phyloP scores from a whole-genome alignment of 2,888 invertebrate species.

The Chorisops tibialis region DNA sequence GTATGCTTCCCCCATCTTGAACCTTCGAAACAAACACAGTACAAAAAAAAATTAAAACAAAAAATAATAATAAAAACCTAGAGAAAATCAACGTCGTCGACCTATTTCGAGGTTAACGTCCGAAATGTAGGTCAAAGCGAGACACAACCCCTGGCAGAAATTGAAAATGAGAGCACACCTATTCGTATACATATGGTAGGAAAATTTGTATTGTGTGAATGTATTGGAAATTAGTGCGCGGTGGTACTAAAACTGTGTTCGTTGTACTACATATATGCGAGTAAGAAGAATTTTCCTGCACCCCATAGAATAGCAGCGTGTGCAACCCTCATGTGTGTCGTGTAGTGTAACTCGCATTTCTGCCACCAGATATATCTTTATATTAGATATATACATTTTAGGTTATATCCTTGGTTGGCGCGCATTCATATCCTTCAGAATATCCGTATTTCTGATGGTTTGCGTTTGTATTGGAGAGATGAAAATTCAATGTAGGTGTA shows the following conservation, averaged over 20 bases:
- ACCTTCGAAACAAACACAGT: neutral
- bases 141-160: constrained; percentile 47
- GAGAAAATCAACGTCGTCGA: constrained; percentile 14
- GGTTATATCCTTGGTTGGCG: too few relatives aligned
- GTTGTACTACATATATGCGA: neutral
- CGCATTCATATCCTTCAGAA: neutral
- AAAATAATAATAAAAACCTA: neutral
- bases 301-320: too few relatives aligned
- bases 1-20: too few relatives aligned
- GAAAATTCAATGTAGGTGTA: neutral
- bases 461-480: constrained; percentile 6
- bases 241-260: neutral
- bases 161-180: constrained; percentile 35
- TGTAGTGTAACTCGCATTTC: too few relatives aligned
- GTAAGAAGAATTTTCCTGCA: neutral
- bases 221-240: neutral
- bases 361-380: too few relatives aligned
- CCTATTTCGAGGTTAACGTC: constrained; percentile 41
- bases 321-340: too few relatives aligned
- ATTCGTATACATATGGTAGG: too few relatives aligned
- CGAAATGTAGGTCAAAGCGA: constrained; percentile 51
- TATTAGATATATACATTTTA: too few relatives aligned
- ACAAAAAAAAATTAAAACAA: neutral
- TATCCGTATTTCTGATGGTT: neutral
- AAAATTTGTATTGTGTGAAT: neutral